Base-by-base conservation (phyloP, 2,113 vertebrate genomes). In the Tenebrosternarchus preto region DNA sequence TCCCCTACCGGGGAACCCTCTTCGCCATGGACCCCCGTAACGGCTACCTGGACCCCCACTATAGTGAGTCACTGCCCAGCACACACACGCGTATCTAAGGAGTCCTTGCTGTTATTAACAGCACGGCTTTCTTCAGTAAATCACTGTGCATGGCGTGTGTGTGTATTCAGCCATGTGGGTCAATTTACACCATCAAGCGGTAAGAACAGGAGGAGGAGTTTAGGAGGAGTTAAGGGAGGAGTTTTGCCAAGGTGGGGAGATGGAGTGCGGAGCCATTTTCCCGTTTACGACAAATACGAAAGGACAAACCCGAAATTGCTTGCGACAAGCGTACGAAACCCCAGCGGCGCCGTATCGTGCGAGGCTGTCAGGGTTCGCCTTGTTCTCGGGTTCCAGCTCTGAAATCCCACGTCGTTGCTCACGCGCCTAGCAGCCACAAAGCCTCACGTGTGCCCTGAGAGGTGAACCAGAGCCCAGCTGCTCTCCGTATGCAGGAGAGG, bases 21-120 rank as follows among this genome's bases (percentile, higher is more conserved):
- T 98, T 99, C 74, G 89, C 97, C 27, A 98, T 98, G 96, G 97
- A 98, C 86, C 96, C 96, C 61, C 94, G 96, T 39, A 97, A 98
- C 0, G 95, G 96, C 76, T 98, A 98, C 90, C 92, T 99, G 87
- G 98, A 99, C 68, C 92, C 95, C 55, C 96, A 98, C 85, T 98
- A 99, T 74, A 88, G 98, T 99, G 92, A 97, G 97, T 96, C 0
- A 9, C n/a, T 2, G 1, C 36, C n/a, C 19, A 9, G 17, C 46
- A 33, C 60, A 17, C 4, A 59, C 56, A 4, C 60, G 29, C 39
- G 5, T 43, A 66, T 9, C 29, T 63, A 31, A 60, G 43, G 7
- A 2, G 11, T 50, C 43, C 43, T 50, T 50, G 15, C 11, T n/a
- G 7, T 8, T 12, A 56, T 73, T 31, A 50, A 50, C 11, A 50